Evolutionary conservation across 1,140 invertebrate genomes (phyloP), one percentile per base, ranked within the genome.

Genomic region (Plectus sambesii): DNA sequence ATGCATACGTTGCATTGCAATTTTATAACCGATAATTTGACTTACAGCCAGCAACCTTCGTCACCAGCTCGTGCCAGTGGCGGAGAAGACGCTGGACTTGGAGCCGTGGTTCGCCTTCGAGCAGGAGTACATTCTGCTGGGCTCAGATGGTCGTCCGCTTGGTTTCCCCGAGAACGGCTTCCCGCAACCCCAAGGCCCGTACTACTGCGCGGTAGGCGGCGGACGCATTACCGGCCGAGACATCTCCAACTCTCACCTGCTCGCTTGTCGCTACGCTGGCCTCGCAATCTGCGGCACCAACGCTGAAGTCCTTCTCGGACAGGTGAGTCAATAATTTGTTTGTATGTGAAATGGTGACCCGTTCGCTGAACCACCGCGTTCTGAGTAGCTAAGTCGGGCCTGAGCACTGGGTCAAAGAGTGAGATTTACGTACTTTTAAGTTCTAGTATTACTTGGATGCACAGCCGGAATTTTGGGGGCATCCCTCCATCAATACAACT

Each of bases 161-260:
- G 87, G 87, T 4, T 94, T 87, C 87, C 87, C 87, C 1, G 86
- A 85, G 59, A 83, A 85, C 64, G 88, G 87, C 30, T 92, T 82
- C 70, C 87, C 87, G 0, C 83, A 82, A 42, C 85, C 86, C n/a
- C 78, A 57, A 72, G 86, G 86, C 3, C 87, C 87, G 0, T 90
- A 89, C 70, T 92, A 90, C 68, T 94, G 89, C 62, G 88, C 85
- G 35, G 87, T 89, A 5, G 89, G 89, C 4, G 85, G 87, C 6
- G 80, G 89, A 63, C 86, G 84, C 66, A 86, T 88, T 0, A 84
- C 84, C 50, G 89, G 84, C 0, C 77, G 89, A 22, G 88, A 93
- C 71, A 81, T 96, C 38, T 83, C 88, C 33, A 86, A 90, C 68
- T 82, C 84, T 19, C 87, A 89, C 49, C 75, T 73, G 59, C 59